These are phyloP conservation scores for Ethmia dodecea DNA, from an alignment of 2,888 invertebrate genomes.

Conservation along the genomic window DNA sequence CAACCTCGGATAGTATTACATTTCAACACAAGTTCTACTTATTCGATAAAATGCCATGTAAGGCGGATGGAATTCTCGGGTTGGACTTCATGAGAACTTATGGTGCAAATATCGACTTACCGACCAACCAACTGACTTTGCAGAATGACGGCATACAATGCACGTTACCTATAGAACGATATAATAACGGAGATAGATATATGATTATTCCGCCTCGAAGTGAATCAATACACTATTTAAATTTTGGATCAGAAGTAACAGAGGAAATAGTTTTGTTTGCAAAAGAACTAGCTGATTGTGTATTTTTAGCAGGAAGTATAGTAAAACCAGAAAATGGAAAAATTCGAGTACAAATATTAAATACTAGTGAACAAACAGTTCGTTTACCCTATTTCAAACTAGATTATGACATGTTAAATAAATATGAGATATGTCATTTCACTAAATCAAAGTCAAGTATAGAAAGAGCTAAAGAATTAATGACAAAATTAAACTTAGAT, in stretches of 20 bases:
- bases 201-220: neutral
- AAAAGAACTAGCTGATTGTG: neutral
- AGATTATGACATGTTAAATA: neutral
- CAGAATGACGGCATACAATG: neutral
- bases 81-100: neutral
- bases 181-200: neutral
- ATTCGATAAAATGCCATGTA: neutral
- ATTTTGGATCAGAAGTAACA: neutral
- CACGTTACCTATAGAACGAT: neutral
- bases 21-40: constrained; percentile 1
- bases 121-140: neutral
- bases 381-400: neutral
- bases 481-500: neutral
- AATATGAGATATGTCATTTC: neutral
- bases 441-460: neutral
- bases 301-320: constrained; percentile 1
- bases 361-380: neutral
- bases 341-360: neutral
- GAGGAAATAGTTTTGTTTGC: neutral
- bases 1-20: neutral
- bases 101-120: neutral
- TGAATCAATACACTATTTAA: neutral
- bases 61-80: neutral
- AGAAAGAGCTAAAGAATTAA: neutral
- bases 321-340: neutral